phyloP scores from a whole-genome alignment of 2,113 vertebrate genomes.

The Aldabrachelys gigantea region DNA sequence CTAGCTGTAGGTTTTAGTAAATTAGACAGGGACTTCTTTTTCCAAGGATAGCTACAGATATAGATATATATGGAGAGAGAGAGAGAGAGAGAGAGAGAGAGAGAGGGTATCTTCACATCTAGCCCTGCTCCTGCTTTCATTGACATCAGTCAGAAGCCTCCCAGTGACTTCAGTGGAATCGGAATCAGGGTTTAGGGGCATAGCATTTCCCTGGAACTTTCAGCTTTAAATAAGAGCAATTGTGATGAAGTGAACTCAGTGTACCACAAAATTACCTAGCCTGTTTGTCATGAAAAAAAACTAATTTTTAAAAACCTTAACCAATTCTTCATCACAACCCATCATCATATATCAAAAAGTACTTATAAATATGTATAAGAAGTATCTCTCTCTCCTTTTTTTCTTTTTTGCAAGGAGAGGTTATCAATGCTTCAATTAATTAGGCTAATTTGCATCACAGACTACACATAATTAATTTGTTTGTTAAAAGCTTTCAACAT shows the following conservation, averaged over 20 bases:
- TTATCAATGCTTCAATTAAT: constrained; percentile 84
- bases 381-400: constrained; percentile 56
- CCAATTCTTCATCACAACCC: constrained; percentile 67
- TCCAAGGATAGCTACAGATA: too few relatives aligned
- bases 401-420: constrained; percentile 53
- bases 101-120: background rate
- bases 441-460: constrained; percentile 84
- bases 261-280: constrained; percentile 40
- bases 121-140: background rate
- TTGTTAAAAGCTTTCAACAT: constrained; percentile 84
- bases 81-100: too few relatives aligned
- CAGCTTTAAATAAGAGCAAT: constrained; percentile 27
- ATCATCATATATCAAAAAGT: constrained; percentile 78
- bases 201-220: constrained; percentile 13
- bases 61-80: too few relatives aligned
- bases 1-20: background rate
- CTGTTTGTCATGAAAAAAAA: constrained; percentile 46
- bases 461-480: constrained; percentile 86
- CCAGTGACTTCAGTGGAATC: background rate
- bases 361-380: constrained; percentile 82
- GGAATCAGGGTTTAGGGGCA: background rate
- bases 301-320: constrained; percentile 60
- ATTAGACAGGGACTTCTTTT: background rate
- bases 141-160: background rate
- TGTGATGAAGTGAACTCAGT: constrained; percentile 53